Conservation (phyloP, 1,140 invertebrate species). For the Paracyclopina nana region DNA sequence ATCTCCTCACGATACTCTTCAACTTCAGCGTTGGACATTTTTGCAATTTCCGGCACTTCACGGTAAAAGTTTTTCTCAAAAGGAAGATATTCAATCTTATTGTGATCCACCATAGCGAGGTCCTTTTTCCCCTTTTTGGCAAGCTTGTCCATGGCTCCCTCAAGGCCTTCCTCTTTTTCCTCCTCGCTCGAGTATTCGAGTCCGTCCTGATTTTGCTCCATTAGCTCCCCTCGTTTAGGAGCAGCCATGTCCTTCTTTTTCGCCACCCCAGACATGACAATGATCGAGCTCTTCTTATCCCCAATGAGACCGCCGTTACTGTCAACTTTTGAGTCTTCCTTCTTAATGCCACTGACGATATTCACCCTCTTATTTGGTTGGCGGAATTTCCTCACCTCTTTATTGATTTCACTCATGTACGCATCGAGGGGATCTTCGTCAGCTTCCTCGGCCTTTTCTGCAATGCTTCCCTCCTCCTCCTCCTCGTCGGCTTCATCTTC, state of each 20-base stretch:
- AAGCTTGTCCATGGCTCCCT: conserved; percentile 66
- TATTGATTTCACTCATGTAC: conserved; percentile 56
- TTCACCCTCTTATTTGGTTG: conserved; percentile 15
- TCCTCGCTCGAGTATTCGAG: conserved; percentile 94
- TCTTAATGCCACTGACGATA: conserved; percentile 1
- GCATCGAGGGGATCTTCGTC: conserved; percentile 91
- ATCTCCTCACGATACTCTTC: conserved; percentile 52
- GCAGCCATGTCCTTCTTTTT: conserved; percentile 57
- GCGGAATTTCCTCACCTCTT: conserved; percentile 28
- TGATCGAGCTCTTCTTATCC: conserved; percentile 32
- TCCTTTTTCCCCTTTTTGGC: conserved; percentile 63
- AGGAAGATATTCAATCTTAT: conserved; percentile 54
- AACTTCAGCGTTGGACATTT: conserved; percentile 74
- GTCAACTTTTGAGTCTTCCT: too few species aligned
- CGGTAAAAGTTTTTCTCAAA: conserved; percentile 90
- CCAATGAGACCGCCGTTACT: conserved; percentile 15
- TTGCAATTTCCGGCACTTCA: conserved; percentile 70
- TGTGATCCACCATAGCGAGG: conserved; percentile 67
- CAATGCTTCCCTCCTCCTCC: conserved; percentile 25
- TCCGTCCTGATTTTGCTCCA: conserved; percentile 91
- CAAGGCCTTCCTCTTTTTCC: conserved; percentile 69
- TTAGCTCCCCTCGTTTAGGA: conserved; percentile 67
- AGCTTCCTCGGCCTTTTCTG: conserved; percentile 28
- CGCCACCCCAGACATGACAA: conserved; percentile 71
- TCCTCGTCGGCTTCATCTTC: conserved; percentile 26